Base-by-base conservation (phyloP, 2,797 vertebrate species). In the Periophthalmus magnuspinnatus region DNA sequence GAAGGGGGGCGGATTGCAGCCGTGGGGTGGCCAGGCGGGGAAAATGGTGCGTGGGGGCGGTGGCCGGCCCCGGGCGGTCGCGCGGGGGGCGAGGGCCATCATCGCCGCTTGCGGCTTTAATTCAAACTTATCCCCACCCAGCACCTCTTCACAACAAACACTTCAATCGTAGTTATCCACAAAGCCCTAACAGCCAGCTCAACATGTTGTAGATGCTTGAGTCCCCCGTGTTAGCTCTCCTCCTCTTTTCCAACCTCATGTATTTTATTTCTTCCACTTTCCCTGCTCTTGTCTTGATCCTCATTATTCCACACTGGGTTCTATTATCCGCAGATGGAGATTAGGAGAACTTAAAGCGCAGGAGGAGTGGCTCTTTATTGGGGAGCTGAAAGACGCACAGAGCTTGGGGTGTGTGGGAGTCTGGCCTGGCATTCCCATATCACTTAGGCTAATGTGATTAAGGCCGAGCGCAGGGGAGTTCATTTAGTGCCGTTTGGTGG, bases 361-460 rank as follows among this genome's bases (percentile, higher is more conserved):
- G 72, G 81, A 88, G 89, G 86, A 91, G 88, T 86, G 85, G 87
- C 87, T 87, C 85, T 89, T 91, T 89, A 85, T 14, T 86, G 82
- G 77, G 73, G 55, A 79, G 74, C 36, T 86, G 86, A 91, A 88
- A 88, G 89, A 84, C 75, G 19, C 74, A 69, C 60, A 75, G 79
- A 81, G 84, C 81, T 71, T 28, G 76, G 84, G 81, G 33, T 80
- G 86, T 76, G 88, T 82, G 88, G 86, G 86, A 84, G 88, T 86
- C 85, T 90, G 88, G 87, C 84, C 77, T 79, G 82, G 73, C 80
- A 80, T 91, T 90, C 88, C 89, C 88, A 90, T 88, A 89, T 88
- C 82, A 90, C 88, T 90, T 90, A 89, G 82, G 84, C 81, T 90
- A 89, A 91, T 90, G 88, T 91, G 86, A 90, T 92, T 90, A 93